Base-by-base conservation (phyloP, 1,140 invertebrate species). In the Diprion similis region DNA sequence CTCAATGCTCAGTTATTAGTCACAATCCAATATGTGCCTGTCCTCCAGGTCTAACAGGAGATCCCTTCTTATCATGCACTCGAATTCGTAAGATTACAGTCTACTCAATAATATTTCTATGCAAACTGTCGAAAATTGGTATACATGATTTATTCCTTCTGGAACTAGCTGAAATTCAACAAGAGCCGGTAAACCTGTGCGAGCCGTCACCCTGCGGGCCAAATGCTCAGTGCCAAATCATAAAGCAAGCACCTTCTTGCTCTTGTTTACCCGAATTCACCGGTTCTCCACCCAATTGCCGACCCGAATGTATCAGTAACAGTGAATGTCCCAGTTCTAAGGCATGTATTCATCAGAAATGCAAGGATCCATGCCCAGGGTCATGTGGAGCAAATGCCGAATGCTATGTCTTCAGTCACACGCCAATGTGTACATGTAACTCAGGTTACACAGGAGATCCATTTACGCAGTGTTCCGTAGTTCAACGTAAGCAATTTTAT, bases 1-100 rank as follows among this genome's bases (percentile, higher is more conserved):
- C 71, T 89, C 91, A 83, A 75, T 89, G 88, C 71, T 82, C 87
- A 78, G 93, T 93, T 48, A 90, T 93, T 71, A 94, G 94, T 79
- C 94, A 94, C 79, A 93, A 92, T 83, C 93, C 94, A 10, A 91
- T 94, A 74, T 95, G 94, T 78, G 93, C 91, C 66, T 95, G 94
- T 83, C 89, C 91, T 2, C 80, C 86, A 13, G 92, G 92, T 68
- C 91, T 90, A 79, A 92, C 91, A 10, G 94, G 94, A 51, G 93
- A 95, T 89, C 94, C 94, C 66, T 94, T 94, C 79, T 83, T 89
- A 7, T 86, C 91, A 77, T 95, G 93, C 78, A 71, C 81, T 4
- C 87, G 85, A 59, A 84, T 86, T 76, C 80, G 88, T 89, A 89
- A 89, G 87, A 74, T 65, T 71, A 64, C 51, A 70, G 8, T 70